Base-by-base conservation (phyloP, 2,797 vertebrate genomes). In the Sardinella longiceps region DNA sequence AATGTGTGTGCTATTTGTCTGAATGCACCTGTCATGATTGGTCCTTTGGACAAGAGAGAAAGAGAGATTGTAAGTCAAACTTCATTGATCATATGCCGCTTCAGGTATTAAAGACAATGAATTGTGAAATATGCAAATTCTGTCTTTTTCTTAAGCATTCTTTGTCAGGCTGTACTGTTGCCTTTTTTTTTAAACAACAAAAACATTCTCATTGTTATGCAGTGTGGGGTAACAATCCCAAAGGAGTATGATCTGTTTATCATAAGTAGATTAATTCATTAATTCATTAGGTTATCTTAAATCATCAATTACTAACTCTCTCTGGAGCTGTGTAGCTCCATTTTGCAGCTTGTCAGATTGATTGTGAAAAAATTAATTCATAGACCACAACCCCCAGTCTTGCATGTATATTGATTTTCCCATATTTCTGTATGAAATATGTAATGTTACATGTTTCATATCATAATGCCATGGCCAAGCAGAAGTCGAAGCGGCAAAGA, bases 41-140 rank as follows among this genome's bases (percentile, higher is more conserved):
- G 28, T 66, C 63, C 28, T 43, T 77, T 77, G 15, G 30, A 77
- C 33, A 20, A 37, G 70, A 43, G n/a, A n/a, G n/a, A n/a, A n/a
- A n/a, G n/a, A n/a, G n/a, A 43, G 70, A 77, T 39, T 39, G 70
- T 43, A 23, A 18, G 23, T 77, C 1, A 43, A 39, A 77, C 37
- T 39, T 77, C 70, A n/a, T 23, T 77, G 28, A 77, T 77, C 7
- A 39, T 39, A 74, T 74, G 66, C 66, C 6, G 14, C 18, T 6
- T 30, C 70, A 77, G 39, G 70, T 77, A 77, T 39, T 77, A 77
- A 77, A 77, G 9, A 18, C 33, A 77, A 77, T 23, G 70, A 77
- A 77, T 43, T 77, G 11, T 33, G 12, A 70, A 30, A 70, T 33
- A 37, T 20, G 20, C 18, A 43, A 39, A 20, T 23, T 37, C 37